These are phyloP conservation scores for Planococcus citri DNA, from an alignment of 1,140 invertebrate genomes.

Conservation along the genomic window DNA sequence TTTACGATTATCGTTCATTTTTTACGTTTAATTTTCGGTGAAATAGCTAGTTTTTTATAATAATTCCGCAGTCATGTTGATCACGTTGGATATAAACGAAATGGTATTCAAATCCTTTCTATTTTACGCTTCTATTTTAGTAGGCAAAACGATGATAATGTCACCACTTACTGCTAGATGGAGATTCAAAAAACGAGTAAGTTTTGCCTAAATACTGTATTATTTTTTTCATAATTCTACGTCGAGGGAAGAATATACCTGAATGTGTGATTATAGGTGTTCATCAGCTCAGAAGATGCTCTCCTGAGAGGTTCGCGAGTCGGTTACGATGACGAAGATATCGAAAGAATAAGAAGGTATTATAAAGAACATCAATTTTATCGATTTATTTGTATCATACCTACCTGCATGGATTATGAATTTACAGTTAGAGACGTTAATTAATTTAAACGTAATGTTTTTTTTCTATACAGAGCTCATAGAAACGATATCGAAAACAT, in stretches of 20 bases:
- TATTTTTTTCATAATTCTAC: not conserved
- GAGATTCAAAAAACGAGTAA: conserved; percentile 45
- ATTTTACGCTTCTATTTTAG: conserved; percentile 43
- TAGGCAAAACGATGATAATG: conserved; percentile 47
- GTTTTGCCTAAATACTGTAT: not conserved
- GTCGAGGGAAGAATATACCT: no score
- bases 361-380: conserved; percentile 5
- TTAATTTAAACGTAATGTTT: conserved; percentile 10
- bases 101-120: conserved; percentile 39
- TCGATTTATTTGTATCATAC: no score
- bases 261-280: conserved; percentile 37
- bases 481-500: conserved; percentile 58
- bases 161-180: conserved; percentile 38
- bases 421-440: not conserved
- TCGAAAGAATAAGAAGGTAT: conserved; percentile 42
- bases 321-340: conserved; percentile 39
- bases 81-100: conserved; percentile 24
- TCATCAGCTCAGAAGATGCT: conserved; percentile 45
- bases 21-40: no score
- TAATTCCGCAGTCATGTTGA: not conserved
- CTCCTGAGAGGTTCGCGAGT: conserved; percentile 35
- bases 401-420: no score
- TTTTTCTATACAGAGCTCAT: conserved; percentile 42
- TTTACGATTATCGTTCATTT: no score
- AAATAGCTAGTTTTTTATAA: no score